A percentile compares a stretch with the other conserved stretches of the same genome.
These are phyloP conservation scores for Mellilla xanthometata DNA, from an alignment of 2,888 invertebrate species.

Conservation along the genomic window DNA sequence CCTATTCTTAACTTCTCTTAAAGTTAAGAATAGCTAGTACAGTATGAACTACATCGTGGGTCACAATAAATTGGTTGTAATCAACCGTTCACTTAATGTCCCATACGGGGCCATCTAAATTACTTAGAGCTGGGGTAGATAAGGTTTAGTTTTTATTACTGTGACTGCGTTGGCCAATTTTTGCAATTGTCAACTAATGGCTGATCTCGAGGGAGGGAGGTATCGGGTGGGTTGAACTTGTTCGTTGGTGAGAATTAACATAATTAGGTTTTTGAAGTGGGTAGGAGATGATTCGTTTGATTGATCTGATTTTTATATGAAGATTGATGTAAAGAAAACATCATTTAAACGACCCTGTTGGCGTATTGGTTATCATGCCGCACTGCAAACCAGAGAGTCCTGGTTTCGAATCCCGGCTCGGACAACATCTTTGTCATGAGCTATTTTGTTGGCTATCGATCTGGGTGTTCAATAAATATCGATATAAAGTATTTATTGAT, in stretches of 20 bases:
- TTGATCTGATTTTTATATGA: too few species aligned
- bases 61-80: constrained; percentile 59
- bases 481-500: too few species aligned
- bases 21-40: too few species aligned
- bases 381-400: too few species aligned
- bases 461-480: too few species aligned
- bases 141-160: constrained; percentile 74
- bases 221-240: constrained; percentile 13
- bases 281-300: background rate
- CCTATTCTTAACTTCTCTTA: too few species aligned
- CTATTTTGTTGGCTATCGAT: too few species aligned
- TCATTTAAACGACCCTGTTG: too few species aligned
- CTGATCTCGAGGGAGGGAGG: constrained; percentile 13
- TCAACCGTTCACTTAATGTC: constrained; percentile 62
- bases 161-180: constrained; percentile 60
- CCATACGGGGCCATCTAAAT: constrained; percentile 65
- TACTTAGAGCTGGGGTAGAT: constrained; percentile 68
- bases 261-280: constrained; percentile 16
- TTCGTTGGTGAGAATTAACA: constrained; percentile 20
- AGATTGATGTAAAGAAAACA: too few species aligned
- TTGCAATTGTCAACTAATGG: constrained; percentile 45
- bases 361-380: too few species aligned
- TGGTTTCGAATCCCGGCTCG: too few species aligned
- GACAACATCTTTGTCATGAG: too few species aligned
- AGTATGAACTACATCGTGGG: constrained; percentile 24